These are phyloP conservation scores for Clistopyga incitator DNA, from an alignment of 2,888 invertebrate species.

Conservation along the genomic window DNA sequence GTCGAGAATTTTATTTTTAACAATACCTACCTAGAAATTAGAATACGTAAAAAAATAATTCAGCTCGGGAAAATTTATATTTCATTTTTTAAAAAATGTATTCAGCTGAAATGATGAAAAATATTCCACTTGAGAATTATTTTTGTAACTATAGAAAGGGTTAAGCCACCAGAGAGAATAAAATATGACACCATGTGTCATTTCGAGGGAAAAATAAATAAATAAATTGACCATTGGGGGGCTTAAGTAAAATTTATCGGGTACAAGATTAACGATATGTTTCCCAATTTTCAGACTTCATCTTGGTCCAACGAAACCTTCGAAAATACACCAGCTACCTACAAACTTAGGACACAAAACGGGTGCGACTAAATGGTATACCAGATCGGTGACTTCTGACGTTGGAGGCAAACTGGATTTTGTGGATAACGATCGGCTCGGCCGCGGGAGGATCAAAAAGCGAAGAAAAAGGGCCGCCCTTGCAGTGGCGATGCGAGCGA, in stretches of 20 bases:
- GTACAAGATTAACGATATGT: neutral
- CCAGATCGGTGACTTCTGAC: constrained; percentile 76
- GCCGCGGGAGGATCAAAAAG: constrained; percentile 41
- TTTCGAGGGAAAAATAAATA: no score
- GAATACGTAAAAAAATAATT: no score
- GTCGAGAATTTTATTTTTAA: no score
- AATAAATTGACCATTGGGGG: no score
- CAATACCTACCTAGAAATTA: no score
- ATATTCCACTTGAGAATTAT: no score
- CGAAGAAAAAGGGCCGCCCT: constrained; percentile 59
- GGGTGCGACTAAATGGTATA: constrained; percentile 71
- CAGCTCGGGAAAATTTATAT: no score
- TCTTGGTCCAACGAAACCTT: neutral
- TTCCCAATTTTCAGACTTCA: neutral
- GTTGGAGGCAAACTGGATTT: constrained; percentile 63
- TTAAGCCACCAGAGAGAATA: no score
- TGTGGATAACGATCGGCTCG: constrained; percentile 62
- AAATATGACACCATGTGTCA: no score
- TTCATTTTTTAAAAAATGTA: no score
- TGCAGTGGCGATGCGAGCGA: constrained; percentile 74
- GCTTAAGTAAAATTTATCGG: neutral
- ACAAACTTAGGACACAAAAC: constrained; percentile 38
- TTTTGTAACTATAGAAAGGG: no score
- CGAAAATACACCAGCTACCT: constrained; percentile 23
- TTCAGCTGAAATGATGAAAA: no score